Evolutionary conservation across 30 jellyfish, hydroid and myxozoan genomes (phyloP), one percentile per base, ranked within the genome.

Genomic region (Aurelia aurita): DNA sequence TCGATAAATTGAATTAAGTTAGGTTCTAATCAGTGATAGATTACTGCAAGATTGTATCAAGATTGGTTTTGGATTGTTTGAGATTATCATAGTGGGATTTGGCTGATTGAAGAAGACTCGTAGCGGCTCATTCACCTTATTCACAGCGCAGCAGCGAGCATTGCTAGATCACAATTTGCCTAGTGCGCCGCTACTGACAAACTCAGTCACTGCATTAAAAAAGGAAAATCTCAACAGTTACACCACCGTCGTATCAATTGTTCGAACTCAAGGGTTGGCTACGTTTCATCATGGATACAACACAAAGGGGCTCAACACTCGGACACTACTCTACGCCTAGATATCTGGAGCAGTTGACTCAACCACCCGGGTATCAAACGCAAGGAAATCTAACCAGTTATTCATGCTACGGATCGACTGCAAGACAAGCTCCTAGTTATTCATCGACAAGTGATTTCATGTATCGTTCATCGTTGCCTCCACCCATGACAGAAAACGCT

Each of bases 311-410:
- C 25, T 93, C 98, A n/a, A 88, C 98, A 14, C 79, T 93, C 68
- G 98, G 98, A 29, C 98, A 93, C 63, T 93, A 93, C 51, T 71
- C 98, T 14, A 23, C 86, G 21, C 97, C 98, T 25, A 47, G 98
- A 47, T 93, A 77, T 64, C 70, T 82, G 73, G 95, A 91, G 2
- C 98, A 93, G 80, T 68, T 93, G 54, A 53, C 79, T 20, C 93
- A 96, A 43, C 96, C 96, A 45, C 74, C 96, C 0, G 69, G 81
- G 57, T 78, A 84, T 62, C 90, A 76, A 22, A 29, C 97, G 9
- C 97, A 89, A 63, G 70, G 94, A 20, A 80, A 81, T 20, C 47
- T 80, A 7, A 45, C 92, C 20, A 59, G 80, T 70, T 75, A 89
- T 54, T 86, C 97, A 11, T 70, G 91, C 70, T 86, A 66, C 64